These are phyloP conservation scores for Nothoprocta pentlandii DNA, from an alignment of 2,113 vertebrate genomes.

Conservation along the genomic window DNA sequence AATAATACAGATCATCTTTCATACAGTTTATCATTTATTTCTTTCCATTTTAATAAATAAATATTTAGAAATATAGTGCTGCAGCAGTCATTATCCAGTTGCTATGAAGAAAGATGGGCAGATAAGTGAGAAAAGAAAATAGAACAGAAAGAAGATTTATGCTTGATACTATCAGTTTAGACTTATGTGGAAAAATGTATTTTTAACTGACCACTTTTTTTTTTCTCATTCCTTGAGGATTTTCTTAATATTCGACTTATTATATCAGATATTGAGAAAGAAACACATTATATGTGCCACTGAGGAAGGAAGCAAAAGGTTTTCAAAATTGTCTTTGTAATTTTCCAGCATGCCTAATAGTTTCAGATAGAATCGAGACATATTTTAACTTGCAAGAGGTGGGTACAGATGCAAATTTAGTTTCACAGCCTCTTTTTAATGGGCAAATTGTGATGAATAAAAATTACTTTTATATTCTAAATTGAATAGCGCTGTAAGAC, in stretches of 20 bases:
- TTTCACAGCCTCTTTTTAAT: not conserved
- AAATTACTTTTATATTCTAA: not conserved
- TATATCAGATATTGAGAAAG: not conserved
- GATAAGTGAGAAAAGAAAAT: not conserved
- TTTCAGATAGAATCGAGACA: not conserved
- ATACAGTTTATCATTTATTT: not conserved
- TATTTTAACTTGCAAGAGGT: not conserved
- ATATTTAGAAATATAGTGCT: not conserved
- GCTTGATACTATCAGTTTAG: not conserved
- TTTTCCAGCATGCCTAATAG: not conserved
- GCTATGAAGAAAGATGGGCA: not conserved
- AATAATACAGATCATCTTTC: not conserved
- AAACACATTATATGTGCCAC: not conserved
- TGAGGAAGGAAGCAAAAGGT: not conserved
- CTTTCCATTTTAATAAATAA: not conserved
- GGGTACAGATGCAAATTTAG: not conserved
- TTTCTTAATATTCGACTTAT: not conserved
- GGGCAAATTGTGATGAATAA: not conserved
- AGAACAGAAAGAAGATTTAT: not conserved
- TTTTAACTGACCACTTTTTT: not conserved
- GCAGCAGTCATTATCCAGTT: not conserved
- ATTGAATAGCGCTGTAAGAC: not conserved
- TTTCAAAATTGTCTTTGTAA: not conserved
- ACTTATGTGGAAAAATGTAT: not conserved
- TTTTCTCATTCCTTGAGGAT: not conserved